Percentiles rank a stretch among this genome's conserved stretches.
These are phyloP conservation scores for Gallinago paraguaiae DNA, from an alignment of 2,113 vertebrate species.

Conservation along the genomic window DNA sequence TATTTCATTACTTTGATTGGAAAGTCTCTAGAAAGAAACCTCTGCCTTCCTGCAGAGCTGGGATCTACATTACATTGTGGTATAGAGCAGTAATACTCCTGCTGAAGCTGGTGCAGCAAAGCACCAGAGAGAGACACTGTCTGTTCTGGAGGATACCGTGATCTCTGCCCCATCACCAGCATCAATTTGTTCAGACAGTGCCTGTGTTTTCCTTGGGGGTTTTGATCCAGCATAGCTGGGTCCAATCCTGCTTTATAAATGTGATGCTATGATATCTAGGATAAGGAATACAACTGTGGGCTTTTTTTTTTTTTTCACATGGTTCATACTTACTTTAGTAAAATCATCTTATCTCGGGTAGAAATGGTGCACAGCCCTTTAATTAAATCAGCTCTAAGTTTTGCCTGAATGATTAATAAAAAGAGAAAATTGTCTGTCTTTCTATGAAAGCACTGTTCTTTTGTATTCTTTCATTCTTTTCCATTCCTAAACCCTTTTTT, in stretches of 20 bases:
- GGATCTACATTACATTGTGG: not conserved
- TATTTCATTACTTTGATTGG: not conserved
- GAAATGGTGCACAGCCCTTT: constrained; percentile 38
- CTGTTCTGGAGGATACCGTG: not conserved
- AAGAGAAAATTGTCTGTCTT: constrained; percentile 34
- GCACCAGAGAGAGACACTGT: not conserved
- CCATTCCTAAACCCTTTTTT: not conserved
- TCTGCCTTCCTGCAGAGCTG: not conserved
- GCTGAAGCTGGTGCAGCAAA: not conserved
- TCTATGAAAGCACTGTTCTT: not conserved
- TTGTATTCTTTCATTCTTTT: not conserved
- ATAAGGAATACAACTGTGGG: not conserved
- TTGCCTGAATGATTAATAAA: constrained; percentile 62
- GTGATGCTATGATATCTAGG: not conserved
- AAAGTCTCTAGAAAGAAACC: not conserved
- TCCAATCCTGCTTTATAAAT: not conserved
- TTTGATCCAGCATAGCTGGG: not conserved
- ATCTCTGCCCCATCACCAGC: not conserved
- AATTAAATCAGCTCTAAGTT: constrained; percentile 50
- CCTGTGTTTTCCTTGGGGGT: not conserved
- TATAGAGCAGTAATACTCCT: not conserved
- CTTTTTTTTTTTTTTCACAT: not conserved
- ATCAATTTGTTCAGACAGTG: not conserved
- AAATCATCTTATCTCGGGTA: constrained; percentile 34
- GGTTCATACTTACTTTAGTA: constrained; percentile 1